Conservation (phyloP, 2,888 invertebrate genomes). For the Nebria brevicollis region DNA sequence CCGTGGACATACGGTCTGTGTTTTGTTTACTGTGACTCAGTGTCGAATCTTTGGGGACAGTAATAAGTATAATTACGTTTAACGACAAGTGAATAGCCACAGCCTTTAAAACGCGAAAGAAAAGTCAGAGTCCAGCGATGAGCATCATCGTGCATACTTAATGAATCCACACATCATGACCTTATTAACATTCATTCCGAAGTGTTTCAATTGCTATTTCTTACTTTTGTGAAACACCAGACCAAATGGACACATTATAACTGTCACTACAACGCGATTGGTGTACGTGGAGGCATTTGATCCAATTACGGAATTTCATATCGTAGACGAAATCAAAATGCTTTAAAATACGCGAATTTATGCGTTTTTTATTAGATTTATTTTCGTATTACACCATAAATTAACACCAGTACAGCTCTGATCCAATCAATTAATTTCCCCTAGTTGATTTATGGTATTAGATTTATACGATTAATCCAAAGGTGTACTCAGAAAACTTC, state of each 20-base stretch:
- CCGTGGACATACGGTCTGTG: no score
- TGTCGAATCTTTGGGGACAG: neutral
- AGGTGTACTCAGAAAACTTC: neutral
- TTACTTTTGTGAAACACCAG: conserved; percentile 11
- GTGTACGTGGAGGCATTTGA: no score
- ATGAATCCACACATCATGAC: conserved; percentile 20
- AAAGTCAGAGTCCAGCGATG: neutral
- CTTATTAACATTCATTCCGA: conserved; percentile 37
- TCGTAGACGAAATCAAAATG: no score
- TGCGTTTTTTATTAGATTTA: no score
- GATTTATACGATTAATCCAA: conserved; percentile 14
- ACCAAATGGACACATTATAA: neutral
- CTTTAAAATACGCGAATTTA: no score
- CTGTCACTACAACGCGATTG: neutral
- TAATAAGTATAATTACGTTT: conserved; percentile 26
- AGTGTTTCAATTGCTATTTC: conserved; percentile 17
- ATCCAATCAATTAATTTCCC: conserved; percentile 61
- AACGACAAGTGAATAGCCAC: conserved; percentile 25
- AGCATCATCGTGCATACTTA: conserved; percentile 25
- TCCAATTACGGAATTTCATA: no score
- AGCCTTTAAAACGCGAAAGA: neutral
- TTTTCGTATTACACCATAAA: neutral
- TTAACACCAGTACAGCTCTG: conserved; percentile 51
- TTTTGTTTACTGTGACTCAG: neutral
- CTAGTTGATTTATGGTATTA: conserved; percentile 57